Conservation (phyloP, 2,797 vertebrate species). For the Muscicapa striata region DNA sequence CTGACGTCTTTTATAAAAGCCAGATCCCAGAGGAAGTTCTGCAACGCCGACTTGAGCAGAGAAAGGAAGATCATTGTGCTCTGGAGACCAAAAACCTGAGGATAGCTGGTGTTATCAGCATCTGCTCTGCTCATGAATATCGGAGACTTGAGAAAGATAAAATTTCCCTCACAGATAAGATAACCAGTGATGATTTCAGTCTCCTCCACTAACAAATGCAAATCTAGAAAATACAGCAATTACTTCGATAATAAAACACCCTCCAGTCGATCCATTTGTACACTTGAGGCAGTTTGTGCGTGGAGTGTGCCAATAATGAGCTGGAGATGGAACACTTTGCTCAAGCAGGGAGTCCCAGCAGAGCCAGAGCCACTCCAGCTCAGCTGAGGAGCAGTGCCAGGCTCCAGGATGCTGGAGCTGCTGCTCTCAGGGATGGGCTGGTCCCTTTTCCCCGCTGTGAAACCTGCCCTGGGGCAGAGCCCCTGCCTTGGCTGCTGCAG, state of each 20-base stretch:
- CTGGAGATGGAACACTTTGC: not conserved
- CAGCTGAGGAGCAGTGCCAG: not conserved
- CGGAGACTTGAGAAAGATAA: constrained; percentile 6
- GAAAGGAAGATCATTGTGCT: constrained; percentile 15
- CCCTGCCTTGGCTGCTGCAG: not conserved
- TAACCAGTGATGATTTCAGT: not conserved
- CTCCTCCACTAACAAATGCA: not conserved
- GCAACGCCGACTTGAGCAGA: not conserved
- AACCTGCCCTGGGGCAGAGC: accelerated
- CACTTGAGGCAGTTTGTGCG: accelerated
- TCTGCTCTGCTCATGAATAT: not conserved
- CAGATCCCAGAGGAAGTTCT: not conserved
- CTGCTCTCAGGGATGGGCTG: accelerated
- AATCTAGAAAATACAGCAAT: constrained; percentile 18
- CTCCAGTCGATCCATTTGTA: not conserved
- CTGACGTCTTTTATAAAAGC: not conserved
- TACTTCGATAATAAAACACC: not conserved
- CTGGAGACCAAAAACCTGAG: constrained; percentile 23
- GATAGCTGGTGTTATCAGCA: not conserved
- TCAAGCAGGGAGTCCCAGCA: accelerated
- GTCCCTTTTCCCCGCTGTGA: accelerated
- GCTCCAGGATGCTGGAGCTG: accelerated
- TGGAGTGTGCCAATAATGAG: accelerated
- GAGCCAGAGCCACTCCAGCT: accelerated
- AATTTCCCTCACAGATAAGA: not conserved